Percentiles rank a stretch among this genome's conserved stretches.
phyloP scores from a whole-genome alignment of 2,797 vertebrate species.

The Smutsia gigantea region DNA sequence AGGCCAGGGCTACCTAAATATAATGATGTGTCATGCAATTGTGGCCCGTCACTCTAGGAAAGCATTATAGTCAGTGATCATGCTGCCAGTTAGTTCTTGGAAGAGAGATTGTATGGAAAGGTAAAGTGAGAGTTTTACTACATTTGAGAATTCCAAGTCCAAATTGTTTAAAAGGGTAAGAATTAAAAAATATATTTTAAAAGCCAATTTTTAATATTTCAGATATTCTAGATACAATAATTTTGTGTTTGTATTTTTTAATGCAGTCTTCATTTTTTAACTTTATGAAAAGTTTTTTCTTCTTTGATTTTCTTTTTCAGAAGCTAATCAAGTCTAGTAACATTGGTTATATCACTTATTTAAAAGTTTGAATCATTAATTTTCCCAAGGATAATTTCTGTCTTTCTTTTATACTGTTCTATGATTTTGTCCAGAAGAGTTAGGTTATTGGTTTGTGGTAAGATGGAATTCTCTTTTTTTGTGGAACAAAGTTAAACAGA shows the following conservation, averaged over 20 bases:
- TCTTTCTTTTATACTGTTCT: conserved; percentile 84
- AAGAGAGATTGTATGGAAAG: background rate
- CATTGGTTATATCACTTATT: conserved; percentile 65
- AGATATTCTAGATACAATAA: background rate
- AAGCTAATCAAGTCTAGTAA: conserved; percentile 60
- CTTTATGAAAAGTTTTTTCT: conserved; percentile 4
- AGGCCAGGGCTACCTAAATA: background rate
- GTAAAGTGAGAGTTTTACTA: background rate
- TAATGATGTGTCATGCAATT: background rate
- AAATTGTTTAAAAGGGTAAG: background rate
- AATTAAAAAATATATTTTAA: background rate
- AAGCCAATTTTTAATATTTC: conserved; percentile 50
- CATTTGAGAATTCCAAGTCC: background rate
- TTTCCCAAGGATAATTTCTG: conserved; percentile 82
- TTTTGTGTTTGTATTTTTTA: conserved; percentile 27
- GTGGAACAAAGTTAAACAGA: conserved; percentile 89
- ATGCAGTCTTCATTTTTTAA: conserved; percentile 54
- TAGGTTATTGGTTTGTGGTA: conserved; percentile 86
- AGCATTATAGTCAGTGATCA: background rate
- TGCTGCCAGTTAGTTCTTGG: background rate
- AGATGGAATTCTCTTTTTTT: conserved; percentile 86
- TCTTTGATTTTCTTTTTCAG: background rate
- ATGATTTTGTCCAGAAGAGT: conserved; percentile 90
- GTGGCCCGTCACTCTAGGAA: background rate
- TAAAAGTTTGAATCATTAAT: conserved; percentile 81